Base-by-base conservation (phyloP, 2,797 vertebrate species). In the Apodemus agrarius region DNA sequence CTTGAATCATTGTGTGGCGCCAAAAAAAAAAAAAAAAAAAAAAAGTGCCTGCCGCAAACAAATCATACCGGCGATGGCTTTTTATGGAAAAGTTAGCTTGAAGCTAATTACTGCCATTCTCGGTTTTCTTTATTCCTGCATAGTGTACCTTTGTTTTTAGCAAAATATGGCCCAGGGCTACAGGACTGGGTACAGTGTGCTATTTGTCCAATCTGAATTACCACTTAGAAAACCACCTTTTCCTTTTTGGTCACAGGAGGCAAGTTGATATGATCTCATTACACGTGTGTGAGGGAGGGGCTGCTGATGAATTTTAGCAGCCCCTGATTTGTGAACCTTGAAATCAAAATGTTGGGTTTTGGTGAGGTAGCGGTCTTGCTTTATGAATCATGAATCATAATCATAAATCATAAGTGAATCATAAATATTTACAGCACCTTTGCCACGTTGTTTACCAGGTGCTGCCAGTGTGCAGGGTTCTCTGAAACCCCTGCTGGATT, bases 71-170 rank as follows among this genome's bases (percentile, higher is more conserved):
- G 52, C 57, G 89, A 96, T 94, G 57, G 31, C 46, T 94, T 93
- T 96, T 97, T 85, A 96, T 89, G 83, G 90, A 94, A 97, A 98
- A 88, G 89, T 81, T 96, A 95, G 90, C 95, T 91, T 89, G 91
- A 78, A 97, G 97, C 97, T 97, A 97, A 97, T 95, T 96, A 95
- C 96, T 93, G 88, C 83, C 88, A 96, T 97, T 97, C 97, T 96
- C 85, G 90, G 92, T 96, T 98, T 97, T 94, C 92, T 95, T 96
- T 92, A 97, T 82, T 92, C 94, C 72, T 93, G 69, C 34, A 98
- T 97, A 98, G 90, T 95, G 95, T 97, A 96, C 88, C 96, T 97
- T 97, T 97, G 97, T 97, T 93, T 97, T 97, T 93, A 81, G 89
- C 93, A 74, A 96, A 97, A 95, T 96, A 93, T 95, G 82, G 92